phyloP scores from a whole-genome alignment of 2,888 invertebrate species.

The Lithosia quadra region DNA sequence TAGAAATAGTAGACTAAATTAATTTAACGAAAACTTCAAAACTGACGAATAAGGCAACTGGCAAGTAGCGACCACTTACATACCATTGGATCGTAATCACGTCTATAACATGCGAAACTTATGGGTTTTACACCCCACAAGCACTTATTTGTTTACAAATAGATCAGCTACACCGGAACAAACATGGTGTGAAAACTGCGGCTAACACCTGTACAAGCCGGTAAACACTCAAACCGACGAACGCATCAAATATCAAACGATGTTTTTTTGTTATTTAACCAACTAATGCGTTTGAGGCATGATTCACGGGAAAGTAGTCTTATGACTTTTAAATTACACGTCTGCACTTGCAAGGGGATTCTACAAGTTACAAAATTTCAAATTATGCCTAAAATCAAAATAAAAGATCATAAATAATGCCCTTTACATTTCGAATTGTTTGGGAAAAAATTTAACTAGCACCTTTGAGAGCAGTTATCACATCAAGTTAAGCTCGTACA shows the following conservation, averaged over 20 bases:
- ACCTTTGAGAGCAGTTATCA: slow-evolving; percentile 48
- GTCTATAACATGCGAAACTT: background rate
- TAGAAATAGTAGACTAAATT: background rate
- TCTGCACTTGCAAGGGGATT: slow-evolving; percentile 10
- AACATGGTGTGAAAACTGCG: slow-evolving; percentile 16
- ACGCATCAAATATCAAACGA: slow-evolving; percentile 10
- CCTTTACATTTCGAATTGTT: slow-evolving; percentile 36
- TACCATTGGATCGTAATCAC: background rate
- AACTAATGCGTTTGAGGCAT: slow-evolving; percentile 11
- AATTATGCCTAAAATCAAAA: slow-evolving; percentile 17
- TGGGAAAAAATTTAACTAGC: slow-evolving; percentile 40
- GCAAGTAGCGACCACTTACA: background rate
- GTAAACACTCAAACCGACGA: background rate
- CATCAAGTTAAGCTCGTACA: slow-evolving; percentile 49
- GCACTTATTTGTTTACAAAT: slow-evolving; percentile 9
- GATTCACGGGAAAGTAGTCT: slow-evolving; percentile 15
- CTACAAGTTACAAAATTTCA: slow-evolving; percentile 15
- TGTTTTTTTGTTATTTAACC: slow-evolving; percentile 17
- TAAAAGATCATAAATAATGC: slow-evolving; percentile 20
- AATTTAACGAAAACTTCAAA: background rate
- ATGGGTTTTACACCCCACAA: background rate
- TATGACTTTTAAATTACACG: slow-evolving; percentile 22
- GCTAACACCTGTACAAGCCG: background rate
- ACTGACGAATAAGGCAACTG: no score
- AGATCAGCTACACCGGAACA: slow-evolving; percentile 15